Percentiles rank a stretch among this genome's conserved stretches.
These are phyloP conservation scores for Bufotes viridis DNA, from an alignment of 2,797 vertebrate species.

Conservation along the genomic window DNA sequence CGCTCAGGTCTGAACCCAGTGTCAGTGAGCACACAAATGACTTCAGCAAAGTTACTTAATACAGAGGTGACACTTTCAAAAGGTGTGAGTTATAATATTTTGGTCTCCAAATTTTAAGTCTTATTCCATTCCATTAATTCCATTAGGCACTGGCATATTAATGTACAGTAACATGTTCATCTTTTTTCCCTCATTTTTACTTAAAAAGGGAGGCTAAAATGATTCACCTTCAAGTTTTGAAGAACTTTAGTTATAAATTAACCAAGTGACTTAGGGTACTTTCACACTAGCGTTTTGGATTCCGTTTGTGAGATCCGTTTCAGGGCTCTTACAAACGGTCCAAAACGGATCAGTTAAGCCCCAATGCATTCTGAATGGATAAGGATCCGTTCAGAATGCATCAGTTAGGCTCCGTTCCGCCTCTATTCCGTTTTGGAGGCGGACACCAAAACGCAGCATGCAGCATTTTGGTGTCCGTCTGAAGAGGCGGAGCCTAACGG, in stretches of 20 bases:
- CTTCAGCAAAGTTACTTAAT: neutral
- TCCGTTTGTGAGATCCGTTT: too few relatives aligned
- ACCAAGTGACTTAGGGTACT: neutral
- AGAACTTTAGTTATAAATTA: neutral
- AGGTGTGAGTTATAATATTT: constrained; percentile 19
- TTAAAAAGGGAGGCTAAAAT: neutral
- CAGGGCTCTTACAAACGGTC: too few relatives aligned
- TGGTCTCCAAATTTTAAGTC: neutral
- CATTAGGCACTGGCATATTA: neutral
- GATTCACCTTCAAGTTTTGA: neutral
- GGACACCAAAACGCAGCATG: too few relatives aligned
- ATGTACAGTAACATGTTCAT: neutral
- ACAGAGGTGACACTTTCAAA: neutral
- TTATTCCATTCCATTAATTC: neutral
- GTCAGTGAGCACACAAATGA: neutral
- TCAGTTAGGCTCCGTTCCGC: too few relatives aligned
- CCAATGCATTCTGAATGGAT: too few relatives aligned
- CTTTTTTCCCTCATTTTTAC: neutral
- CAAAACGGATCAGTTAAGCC: too few relatives aligned
- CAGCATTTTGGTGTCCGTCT: too few relatives aligned
- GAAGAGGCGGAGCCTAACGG: too few relatives aligned
- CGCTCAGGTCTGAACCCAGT: too few relatives aligned
- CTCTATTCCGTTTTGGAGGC: too few relatives aligned
- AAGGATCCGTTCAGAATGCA: too few relatives aligned
- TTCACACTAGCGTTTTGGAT: too few relatives aligned